phyloP scores from a whole-genome alignment of 2,113 vertebrate species.

The Hemibagrus wyckioides region DNA sequence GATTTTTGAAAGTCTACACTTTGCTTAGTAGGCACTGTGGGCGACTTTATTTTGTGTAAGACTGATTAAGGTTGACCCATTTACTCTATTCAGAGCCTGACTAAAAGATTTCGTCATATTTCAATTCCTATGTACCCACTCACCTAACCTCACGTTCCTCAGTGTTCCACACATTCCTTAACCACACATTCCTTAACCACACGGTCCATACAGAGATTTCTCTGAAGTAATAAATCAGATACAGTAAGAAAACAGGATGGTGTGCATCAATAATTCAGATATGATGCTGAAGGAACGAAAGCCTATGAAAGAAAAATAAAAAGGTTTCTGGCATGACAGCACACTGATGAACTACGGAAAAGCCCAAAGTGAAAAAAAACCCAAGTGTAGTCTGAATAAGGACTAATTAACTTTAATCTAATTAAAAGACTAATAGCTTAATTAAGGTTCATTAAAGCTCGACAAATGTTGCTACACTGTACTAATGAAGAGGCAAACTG shows the following conservation, averaged over 20 bases:
- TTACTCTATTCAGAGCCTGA: no score
- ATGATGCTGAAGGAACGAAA: neutral
- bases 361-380: neutral
- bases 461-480: neutral
- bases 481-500: slow-evolving; percentile 1
- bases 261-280: neutral
- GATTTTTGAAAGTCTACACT: no score
- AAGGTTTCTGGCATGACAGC: neutral
- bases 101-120: no score
- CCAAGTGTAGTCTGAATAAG: neutral
- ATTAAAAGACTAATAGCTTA: slow-evolving; percentile 10
- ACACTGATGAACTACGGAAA: neutral
- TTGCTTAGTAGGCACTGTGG: no score
- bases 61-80: no score
- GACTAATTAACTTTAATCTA: neutral
- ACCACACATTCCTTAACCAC: neutral
- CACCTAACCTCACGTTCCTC: neutral
- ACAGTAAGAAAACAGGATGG: neutral
- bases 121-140: no score
- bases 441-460: slow-evolving; percentile 17
- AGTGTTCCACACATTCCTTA: neutral
- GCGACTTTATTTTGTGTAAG: no score
- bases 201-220: neutral
- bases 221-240: neutral
- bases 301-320: neutral